Evolutionary conservation across 2,113 vertebrate species (phyloP), one percentile per base, ranked within the genome.

Genomic region (Arizona elegans): DNA sequence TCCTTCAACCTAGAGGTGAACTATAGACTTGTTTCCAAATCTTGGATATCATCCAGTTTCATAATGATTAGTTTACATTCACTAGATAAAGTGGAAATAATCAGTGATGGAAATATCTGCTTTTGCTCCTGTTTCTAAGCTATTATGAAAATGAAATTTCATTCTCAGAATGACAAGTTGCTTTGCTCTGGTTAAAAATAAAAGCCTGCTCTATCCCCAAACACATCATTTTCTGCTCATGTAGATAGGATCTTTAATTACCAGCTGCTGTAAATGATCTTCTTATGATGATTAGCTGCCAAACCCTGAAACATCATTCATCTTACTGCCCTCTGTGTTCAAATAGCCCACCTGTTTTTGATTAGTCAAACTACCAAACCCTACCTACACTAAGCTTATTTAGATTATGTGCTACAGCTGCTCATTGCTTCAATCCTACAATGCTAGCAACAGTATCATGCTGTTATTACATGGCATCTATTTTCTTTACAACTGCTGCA

Each of bases 281-380:
- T 95, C 94, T 95, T 96, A 87, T 52, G 81, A 96, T 97, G 94
- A 94, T 95, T 96, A 97, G 93, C 95, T 95, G 86, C 92, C 93
- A 96, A 94, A 93, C 89, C 91, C 94, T 88, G 86, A 93, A 95
- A 94, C 92, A 91, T 56, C 62, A 47, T 52, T 55, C 93, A 88
- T 95, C 95, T 96, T 95, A 97, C 87, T 97, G 93, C 92, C 94
- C 95, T 96, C 96, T 29, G 58, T 95, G 88, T 96, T 97, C 94
- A 95, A 97, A 97, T 94, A 94, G 81, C 96, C 96, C 96, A 97
- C 96, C 96, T 98, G 97, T 94, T 97, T 95, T 94, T 94, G 95
- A 97, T 97, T 97, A 96, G 95, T 87, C 95, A 94, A 96, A 93
- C 91, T 93, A 95, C 95, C 92, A 85, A 0, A 93, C 43, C 88